Base-by-base conservation (phyloP, 1,140 invertebrate species). In the Eupeodes corollae region DNA sequence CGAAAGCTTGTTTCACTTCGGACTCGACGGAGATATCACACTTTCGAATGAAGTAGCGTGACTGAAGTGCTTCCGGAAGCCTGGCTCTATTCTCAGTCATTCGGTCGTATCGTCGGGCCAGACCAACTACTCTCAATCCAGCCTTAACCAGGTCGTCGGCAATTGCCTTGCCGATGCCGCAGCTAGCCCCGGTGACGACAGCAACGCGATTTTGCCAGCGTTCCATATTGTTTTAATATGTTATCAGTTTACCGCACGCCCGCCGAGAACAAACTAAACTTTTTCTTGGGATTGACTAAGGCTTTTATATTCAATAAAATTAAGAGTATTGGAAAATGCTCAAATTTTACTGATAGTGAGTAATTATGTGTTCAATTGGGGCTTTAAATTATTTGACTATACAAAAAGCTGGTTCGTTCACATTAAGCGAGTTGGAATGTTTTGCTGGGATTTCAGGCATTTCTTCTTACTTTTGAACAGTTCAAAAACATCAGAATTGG, bases 21-120 rank as follows among this genome's bases (percentile, higher is more conserved):
- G 76, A 69, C 53, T 80, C 74, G 15, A 79, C 75, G 0, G 70
- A 71, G 0, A 89, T 56, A 60, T 89, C 86, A 56, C 79, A 82
- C 47, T 73, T 61, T 21, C 76, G 53, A 2, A 76, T 58, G 51
- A 73, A 58, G n/a, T 78, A 66, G 37, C 67, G 60, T 8, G 13
- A 1, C 2, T 52, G 49, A 42, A 61, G 56, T n/a, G 61, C 57
- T 16, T 15, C 44, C 0, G 63, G 59, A 43, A 59, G 44, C 26
- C 59, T 55, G 56, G 63, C 48, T 0, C 56, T 54, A 8, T 59
- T 31, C 2, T 55, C 50, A 39, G 67, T 55, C 15, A 68, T 47
- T 0, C 56, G 56, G 8, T 61, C 55, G 19, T 54, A 55, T 43
- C 65, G 64, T 2, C 65, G 55, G 1, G 65, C 67, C 14, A 69